Percentiles rank a stretch among this genome's conserved stretches.
These are phyloP conservation scores for Heptranchias perlo DNA, from an alignment of 2,113 vertebrate species.

Conservation along the genomic window DNA sequence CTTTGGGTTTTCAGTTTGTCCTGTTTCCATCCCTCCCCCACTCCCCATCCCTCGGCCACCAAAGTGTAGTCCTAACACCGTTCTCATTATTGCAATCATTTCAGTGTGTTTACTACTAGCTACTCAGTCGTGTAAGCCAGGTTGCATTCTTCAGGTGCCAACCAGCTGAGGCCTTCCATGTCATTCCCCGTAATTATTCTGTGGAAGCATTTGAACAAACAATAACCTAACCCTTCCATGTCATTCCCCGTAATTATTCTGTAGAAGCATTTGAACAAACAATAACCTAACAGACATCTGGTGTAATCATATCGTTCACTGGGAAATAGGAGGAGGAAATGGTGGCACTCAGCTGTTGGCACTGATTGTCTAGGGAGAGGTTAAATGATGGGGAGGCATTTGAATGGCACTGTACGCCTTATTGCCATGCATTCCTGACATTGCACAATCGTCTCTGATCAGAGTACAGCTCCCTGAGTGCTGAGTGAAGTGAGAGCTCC, in stretches of 20 bases:
- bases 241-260: background rate
- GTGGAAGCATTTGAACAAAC: background rate
- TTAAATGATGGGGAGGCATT: background rate
- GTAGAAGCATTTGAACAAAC: background rate
- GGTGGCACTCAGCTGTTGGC: background rate
- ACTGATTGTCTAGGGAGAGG: background rate
- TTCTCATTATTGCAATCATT: background rate
- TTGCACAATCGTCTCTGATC: background rate
- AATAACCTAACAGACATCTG: background rate
- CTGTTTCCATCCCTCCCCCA: background rate
- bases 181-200: background rate
- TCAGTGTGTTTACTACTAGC: background rate
- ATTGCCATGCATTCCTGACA: background rate
- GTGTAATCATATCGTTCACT: background rate
- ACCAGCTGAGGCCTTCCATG: background rate
- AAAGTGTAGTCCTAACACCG: background rate
- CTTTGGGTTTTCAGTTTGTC: background rate
- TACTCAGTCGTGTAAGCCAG: background rate
- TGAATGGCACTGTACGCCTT: background rate
- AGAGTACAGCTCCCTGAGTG: background rate
- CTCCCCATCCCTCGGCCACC: rapidly evolving
- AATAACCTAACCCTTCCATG: background rate
- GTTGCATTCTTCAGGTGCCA: background rate
- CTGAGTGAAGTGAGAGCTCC: background rate
- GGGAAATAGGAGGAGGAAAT: background rate